A percentile compares a stretch with the other conserved stretches of the same genome.
phyloP scores from a whole-genome alignment of 2,888 invertebrate species.

The Drosophila recens region DNA sequence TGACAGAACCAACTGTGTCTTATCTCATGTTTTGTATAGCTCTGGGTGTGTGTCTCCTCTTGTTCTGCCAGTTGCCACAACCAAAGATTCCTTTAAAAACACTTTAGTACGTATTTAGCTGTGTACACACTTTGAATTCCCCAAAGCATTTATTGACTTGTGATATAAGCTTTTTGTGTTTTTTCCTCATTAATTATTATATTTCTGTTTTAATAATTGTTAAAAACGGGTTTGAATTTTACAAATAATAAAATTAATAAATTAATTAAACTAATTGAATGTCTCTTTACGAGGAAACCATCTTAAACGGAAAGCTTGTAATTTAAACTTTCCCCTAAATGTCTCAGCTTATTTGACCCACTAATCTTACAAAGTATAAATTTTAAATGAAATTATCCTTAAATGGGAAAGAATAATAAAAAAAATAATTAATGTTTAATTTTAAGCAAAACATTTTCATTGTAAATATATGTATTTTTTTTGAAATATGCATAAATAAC shows the following conservation, averaged over 20 bases:
- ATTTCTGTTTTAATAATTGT: neutral
- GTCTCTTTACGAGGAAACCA: neutral
- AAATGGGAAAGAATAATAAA: too few relatives aligned
- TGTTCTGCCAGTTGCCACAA: slow-evolving; percentile 39
- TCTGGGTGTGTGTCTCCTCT: slow-evolving; percentile 25
- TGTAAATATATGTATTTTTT: too few relatives aligned
- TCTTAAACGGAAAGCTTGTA: slow-evolving; percentile 28
- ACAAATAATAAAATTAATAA: neutral
- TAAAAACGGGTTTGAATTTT: neutral
- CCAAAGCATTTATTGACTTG: slow-evolving; percentile 21
- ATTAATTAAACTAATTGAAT: neutral
- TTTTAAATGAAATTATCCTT: too few relatives aligned
- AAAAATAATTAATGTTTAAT: too few relatives aligned
- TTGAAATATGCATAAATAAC: too few relatives aligned
- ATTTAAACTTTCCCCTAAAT: slow-evolving; percentile 40
- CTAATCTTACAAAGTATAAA: too few relatives aligned
- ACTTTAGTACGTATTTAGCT: slow-evolving; percentile 67
- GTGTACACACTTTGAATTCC: slow-evolving; percentile 24
- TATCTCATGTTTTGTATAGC: slow-evolving; percentile 43
- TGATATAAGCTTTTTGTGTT: slow-evolving; percentile 31
- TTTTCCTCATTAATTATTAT: slow-evolving; percentile 44
- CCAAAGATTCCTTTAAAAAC: slow-evolving; percentile 31
- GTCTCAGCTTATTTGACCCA: too few relatives aligned
- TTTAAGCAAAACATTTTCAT: too few relatives aligned
- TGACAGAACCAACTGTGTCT: slow-evolving; percentile 67